Evolutionary conservation across 1,140 invertebrate species (phyloP), one percentile per base, ranked within the genome.

Genomic region (Calliopsis andreniformis): DNA sequence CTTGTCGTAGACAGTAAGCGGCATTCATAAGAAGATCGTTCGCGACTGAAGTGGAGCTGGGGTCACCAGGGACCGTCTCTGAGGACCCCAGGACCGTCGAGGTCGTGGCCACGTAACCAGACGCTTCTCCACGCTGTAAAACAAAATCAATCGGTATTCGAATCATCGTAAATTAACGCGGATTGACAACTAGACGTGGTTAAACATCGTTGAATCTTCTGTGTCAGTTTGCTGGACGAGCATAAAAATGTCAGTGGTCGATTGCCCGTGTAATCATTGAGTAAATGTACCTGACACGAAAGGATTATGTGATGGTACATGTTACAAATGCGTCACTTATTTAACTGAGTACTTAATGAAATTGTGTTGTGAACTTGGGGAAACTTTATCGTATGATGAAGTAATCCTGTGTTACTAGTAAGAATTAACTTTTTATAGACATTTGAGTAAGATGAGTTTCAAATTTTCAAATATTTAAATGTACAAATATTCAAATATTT

Each of bases 161-260:
- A 87, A 88, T 87, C 79, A 85, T 87, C 87, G 80, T 89, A 89
- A 88, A 89, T 88, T 79, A 59, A 64, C 75, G 86, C 69, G 32
- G 63, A 88, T 28, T 66, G 86, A 86, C 82, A 76, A 80, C 12
- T 64, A 32, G 85, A 86, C 81, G 68, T 71, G 79, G 70, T 58
- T 79, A 76, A 70, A 76, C 75, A 73, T 78, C 61, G 47, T 78
- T 56, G 59, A 79, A 80, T 67, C 10, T 32, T 59, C 63, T 42
- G 63, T 82, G 85, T 84, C 87, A 80, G 83, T 83, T 56, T 58
- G 76, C 39, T 67, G 69, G 47, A n/a, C 64, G 59, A 25, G 35
- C 80, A 72, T 88, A 88, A 88, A 87, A 88, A 84, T 84, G 78
- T 85, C 87, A 81, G 80, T 78, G 77, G 69, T 43, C 20, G 45